Evolutionary conservation across 2,797 vertebrate species (phyloP).

Genomic region (Helostoma temminkii): DNA sequence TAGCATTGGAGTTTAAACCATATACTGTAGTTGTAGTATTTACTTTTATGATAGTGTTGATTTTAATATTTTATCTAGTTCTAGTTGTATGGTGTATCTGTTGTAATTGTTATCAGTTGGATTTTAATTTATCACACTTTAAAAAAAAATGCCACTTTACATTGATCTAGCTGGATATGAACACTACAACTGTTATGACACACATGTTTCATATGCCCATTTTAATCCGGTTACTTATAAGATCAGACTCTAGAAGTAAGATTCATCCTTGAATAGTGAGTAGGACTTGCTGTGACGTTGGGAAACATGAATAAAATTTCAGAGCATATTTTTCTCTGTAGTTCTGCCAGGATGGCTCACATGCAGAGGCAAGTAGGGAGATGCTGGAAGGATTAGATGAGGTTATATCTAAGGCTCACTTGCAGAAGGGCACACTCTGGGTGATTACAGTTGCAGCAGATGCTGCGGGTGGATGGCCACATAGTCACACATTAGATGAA

Average conservation of each 20-base stretch:
- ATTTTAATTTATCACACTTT: background rate
- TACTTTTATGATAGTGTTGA: too few relatives aligned
- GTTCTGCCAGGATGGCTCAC: slow-evolving; percentile 71
- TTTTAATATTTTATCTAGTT: too few relatives aligned
- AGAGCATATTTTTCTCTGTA: slow-evolving; percentile 69
- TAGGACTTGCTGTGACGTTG: slow-evolving; percentile 48
- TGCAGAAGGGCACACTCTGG: slow-evolving; percentile 38
- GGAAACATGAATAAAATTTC: slow-evolving; percentile 51
- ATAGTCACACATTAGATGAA: slow-evolving; percentile 43
- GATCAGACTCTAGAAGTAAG: slow-evolving; percentile 24
- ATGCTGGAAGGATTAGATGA: slow-evolving; percentile 65
- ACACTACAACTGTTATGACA: background rate
- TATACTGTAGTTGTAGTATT: background rate
- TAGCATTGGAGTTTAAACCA: background rate
- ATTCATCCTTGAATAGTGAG: slow-evolving; percentile 45
- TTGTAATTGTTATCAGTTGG: background rate
- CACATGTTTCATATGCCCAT: slow-evolving; percentile 20
- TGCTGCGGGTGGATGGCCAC: slow-evolving; percentile 56
- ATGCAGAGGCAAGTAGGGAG: slow-evolving; percentile 55
- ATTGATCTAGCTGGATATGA: slow-evolving; percentile 8
- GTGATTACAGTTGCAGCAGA: slow-evolving; percentile 49
- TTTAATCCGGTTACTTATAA: slow-evolving; percentile 44
- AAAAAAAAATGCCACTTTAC: background rate
- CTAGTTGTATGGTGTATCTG: too few relatives aligned
- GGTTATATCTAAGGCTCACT: slow-evolving; percentile 61